Percentiles rank a stretch among this genome's conserved stretches.
These are phyloP conservation scores for Erebia ligea DNA, from an alignment of 2,888 invertebrate genomes.

Conservation along the genomic window DNA sequence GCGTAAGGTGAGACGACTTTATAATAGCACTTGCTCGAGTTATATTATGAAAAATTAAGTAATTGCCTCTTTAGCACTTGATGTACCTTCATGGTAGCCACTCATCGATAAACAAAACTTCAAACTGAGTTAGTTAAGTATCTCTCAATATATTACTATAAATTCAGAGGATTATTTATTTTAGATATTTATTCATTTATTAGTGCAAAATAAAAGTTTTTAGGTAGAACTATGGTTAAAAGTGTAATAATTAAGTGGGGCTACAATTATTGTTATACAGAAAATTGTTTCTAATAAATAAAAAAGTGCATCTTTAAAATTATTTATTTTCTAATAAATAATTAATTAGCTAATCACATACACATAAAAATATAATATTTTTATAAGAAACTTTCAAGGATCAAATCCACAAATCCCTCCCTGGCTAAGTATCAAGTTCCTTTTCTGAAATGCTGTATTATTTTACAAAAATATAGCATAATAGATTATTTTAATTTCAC, in stretches of 20 bases:
- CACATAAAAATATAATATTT: conserved; percentile 20
- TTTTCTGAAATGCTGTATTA: neutral
- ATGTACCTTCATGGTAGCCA: neutral
- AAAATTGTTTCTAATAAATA: conserved; percentile 19
- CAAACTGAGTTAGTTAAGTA: too few species aligned
- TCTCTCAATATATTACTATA: too few species aligned
- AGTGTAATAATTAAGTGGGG: too few species aligned
- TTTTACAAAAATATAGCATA: too few species aligned
- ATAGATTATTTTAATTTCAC: too few species aligned
- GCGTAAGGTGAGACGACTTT: conserved; percentile 24
- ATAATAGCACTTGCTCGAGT: neutral
- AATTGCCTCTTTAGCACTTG: neutral
- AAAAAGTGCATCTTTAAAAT: conserved; percentile 13
- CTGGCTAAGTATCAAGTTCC: neutral
- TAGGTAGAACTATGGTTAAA: too few species aligned
- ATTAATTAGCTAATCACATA: conserved; percentile 16
- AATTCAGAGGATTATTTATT: too few species aligned
- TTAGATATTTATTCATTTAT: too few species aligned
- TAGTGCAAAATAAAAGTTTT: too few species aligned
- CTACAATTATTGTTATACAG: too few species aligned
- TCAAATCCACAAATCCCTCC: neutral
- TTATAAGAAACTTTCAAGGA: conserved; percentile 4
- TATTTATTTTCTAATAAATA: conserved; percentile 16
- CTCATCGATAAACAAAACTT: too few species aligned
- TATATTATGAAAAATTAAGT: neutral